These are phyloP conservation scores for Corynorhinus townsendii DNA, from an alignment of 2,113 vertebrate genomes.

Conservation along the genomic window DNA sequence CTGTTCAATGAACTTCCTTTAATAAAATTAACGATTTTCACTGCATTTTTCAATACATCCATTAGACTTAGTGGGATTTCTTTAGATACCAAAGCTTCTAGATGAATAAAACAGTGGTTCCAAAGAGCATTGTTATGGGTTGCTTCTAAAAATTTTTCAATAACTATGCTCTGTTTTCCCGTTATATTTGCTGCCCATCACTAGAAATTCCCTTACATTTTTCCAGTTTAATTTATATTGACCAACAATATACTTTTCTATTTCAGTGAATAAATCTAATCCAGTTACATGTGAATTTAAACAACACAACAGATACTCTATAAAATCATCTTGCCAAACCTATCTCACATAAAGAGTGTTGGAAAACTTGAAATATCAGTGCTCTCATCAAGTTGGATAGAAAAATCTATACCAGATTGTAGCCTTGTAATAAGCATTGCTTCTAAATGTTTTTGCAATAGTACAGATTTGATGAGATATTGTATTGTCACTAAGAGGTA, in stretches of 20 bases:
- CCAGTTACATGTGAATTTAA: not conserved
- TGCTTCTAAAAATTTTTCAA: conserved; percentile 23
- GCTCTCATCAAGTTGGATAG: conserved; percentile 3
- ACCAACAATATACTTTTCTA: conserved; percentile 1
- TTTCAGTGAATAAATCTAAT: conserved; percentile 9
- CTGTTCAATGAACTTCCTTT: conserved; percentile 25
- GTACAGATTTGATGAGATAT: not conserved
- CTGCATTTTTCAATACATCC: conserved; percentile 13
- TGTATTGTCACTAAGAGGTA: conserved; percentile 30
- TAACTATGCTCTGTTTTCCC: conserved; percentile 10
- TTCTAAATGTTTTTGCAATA: conserved; percentile 34
- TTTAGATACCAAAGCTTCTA: conserved; percentile 20
- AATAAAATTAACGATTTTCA: conserved; percentile 41
- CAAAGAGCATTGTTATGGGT: not conserved
- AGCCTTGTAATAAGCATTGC: not conserved
- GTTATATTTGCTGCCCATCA: conserved; percentile 37
- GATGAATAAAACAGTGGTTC: conserved; percentile 40
- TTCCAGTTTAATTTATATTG: conserved; percentile 40
- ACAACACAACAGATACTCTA: conserved; percentile 34
- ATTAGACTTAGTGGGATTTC: conserved; percentile 14
- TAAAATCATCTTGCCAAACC: conserved; percentile 41
- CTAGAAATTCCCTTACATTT: conserved; percentile 31
- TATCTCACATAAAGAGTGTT: not conserved
- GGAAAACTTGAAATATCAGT: not conserved
- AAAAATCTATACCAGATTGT: conserved; percentile 27